phyloP scores from a whole-genome alignment of 2,888 invertebrate species.

The Fragum fragum region DNA sequence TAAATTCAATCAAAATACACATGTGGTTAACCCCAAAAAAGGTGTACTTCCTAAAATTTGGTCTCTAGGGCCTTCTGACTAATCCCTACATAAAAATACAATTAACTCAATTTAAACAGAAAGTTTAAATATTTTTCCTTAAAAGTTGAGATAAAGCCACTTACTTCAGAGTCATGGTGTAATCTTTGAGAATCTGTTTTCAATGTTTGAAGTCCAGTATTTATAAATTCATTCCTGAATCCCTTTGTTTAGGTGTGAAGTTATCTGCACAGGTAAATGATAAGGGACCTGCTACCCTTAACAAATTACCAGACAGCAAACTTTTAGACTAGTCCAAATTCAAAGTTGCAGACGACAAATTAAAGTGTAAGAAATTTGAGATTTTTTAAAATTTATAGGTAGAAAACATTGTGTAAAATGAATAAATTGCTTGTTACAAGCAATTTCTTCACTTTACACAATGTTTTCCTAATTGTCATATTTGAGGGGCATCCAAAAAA shows the following conservation, averaged over 20 bases:
- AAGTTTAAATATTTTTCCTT: background rate
- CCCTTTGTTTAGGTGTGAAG: conserved; percentile 29
- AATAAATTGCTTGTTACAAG: background rate
- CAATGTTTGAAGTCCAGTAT: conserved; percentile 12
- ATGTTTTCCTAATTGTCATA: no score
- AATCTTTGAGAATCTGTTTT: background rate
- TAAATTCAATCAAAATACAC: conserved; percentile 29
- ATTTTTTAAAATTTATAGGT: no score
- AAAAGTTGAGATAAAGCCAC: conserved; percentile 3
- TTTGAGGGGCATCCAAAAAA: no score
- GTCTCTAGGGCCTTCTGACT: conserved; percentile 8
- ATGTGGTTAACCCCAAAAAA: conserved; percentile 29
- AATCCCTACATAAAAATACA: background rate
- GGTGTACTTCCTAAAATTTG: conserved; percentile 28
- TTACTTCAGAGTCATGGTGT: conserved; percentile 5
- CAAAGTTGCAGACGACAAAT: no score
- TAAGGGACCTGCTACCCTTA: conserved; percentile 10
- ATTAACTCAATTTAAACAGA: background rate
- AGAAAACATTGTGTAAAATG: background rate
- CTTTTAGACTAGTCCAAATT: no score
- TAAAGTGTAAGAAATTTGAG: no score
- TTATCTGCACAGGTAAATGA: conserved; percentile 5
- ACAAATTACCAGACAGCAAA: no score
- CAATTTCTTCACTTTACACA: no score
- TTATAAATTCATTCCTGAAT: conserved; percentile 18